A percentile compares a stretch with the other conserved stretches of the same genome.
Evolutionary conservation across 2,888 invertebrate species (phyloP).

Genomic region (Drosophila nr. fundita): DNA sequence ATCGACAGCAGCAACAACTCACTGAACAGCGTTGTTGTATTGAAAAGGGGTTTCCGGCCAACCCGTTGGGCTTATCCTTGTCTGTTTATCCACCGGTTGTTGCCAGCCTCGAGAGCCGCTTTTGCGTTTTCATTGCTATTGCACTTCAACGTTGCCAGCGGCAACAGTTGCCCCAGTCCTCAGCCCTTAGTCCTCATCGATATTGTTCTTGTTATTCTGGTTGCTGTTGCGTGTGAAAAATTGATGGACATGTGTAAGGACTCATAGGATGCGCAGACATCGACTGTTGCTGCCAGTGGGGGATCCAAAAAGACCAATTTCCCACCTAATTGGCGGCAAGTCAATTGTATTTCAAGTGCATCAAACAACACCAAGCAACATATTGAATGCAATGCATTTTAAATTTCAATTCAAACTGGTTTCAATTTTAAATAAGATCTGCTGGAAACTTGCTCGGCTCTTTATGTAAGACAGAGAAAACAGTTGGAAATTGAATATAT

Average conservation of each 20-base stretch:
- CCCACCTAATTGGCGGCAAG: slow-evolving; percentile 69
- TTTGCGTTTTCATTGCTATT: slow-evolving; percentile 63
- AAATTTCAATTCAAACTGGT: slow-evolving; percentile 1
- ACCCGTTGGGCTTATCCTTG: slow-evolving; percentile 49
- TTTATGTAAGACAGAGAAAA: too few species aligned
- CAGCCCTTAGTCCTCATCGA: background rate
- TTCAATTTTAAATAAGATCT: background rate
- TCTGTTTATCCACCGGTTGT: slow-evolving; percentile 63
- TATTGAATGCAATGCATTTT: slow-evolving; percentile 2
- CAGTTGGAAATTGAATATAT: background rate
- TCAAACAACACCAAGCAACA: slow-evolving; percentile 2
- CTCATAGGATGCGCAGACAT: slow-evolving; percentile 23
- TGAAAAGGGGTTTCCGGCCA: slow-evolving; percentile 39
- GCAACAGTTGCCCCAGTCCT: slow-evolving; percentile 41
- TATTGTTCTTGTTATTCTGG: slow-evolving; percentile 20
- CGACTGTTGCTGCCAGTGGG: slow-evolving; percentile 36
- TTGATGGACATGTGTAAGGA: slow-evolving; percentile 65
- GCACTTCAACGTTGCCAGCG: slow-evolving; percentile 41
- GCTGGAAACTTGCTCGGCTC: background rate
- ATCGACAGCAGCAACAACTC: slow-evolving; percentile 30
- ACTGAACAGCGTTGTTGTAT: slow-evolving; percentile 47
- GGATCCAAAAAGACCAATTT: slow-evolving; percentile 48
- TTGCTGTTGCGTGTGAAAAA: slow-evolving; percentile 51
- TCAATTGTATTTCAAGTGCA: slow-evolving; percentile 53
- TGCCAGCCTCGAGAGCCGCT: slow-evolving; percentile 53